Evolutionary conservation across 2,113 vertebrate genomes (phyloP).

Genomic region (Aleadryas rufinucha): DNA sequence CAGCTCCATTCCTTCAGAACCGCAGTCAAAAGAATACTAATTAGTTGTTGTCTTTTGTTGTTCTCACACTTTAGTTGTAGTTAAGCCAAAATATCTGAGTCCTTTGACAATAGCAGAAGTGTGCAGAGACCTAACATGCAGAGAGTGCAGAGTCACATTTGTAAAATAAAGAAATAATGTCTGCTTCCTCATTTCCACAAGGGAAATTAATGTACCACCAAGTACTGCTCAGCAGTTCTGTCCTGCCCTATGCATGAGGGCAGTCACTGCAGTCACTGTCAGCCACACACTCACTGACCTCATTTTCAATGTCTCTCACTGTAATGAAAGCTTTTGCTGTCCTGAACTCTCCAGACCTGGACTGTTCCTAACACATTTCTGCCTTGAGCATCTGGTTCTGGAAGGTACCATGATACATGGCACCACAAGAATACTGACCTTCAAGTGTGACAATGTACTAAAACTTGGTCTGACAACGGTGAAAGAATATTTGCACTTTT

Average conservation of each 20-base stretch:
- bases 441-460: neutral
- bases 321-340: neutral
- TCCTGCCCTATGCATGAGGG: neutral
- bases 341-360: neutral
- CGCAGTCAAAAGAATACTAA: neutral
- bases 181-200: neutral
- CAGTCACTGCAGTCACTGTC: neutral
- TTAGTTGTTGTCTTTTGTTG: neutral
- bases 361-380: fast-evolving
- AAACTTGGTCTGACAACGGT: neutral
- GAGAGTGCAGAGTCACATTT: too few species aligned
- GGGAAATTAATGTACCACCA: neutral
- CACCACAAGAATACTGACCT: neutral
- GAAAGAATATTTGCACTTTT: neutral
- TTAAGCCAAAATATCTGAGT: neutral
- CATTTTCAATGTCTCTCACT: neutral
- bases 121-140: neutral
- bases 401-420: neutral
- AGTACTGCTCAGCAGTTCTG: neutral
- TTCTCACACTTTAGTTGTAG: neutral
- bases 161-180: neutral
- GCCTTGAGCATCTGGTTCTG: neutral
- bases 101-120: neutral
- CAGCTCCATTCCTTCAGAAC: neutral
- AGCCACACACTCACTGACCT: neutral